A percentile compares a stretch with the other conserved stretches of the same genome.
Conservation (phyloP, 2,888 invertebrate genomes). For the Cantharis rufa region DNA sequence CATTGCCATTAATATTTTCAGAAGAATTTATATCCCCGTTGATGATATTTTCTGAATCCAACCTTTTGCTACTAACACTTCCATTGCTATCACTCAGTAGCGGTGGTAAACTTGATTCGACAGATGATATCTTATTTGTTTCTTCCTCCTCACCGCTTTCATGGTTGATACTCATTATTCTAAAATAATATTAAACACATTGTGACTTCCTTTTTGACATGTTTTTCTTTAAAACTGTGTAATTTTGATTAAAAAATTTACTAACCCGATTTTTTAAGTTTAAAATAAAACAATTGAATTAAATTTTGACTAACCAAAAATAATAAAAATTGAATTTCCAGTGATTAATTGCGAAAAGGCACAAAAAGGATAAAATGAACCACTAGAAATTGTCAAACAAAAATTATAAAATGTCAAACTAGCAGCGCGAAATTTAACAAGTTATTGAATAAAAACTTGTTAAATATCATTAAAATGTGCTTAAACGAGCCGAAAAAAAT, state of each 20-base stretch:
- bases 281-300: neutral
- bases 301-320: neutral
- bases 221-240: neutral
- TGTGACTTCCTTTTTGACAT: neutral
- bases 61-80: neutral
- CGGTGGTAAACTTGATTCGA: neutral
- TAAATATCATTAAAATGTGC: neutral
- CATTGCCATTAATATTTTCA: neutral
- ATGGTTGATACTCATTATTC: neutral
- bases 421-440: neutral
- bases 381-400: neutral
- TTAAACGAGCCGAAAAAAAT: neutral
- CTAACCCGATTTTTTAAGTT: neutral
- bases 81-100: neutral
- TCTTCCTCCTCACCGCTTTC: neutral
- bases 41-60: neutral
- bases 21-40: neutral
- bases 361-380: neutral
- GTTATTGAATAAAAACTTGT: neutral
- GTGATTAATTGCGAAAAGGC: neutral
- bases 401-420: neutral
- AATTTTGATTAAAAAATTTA: neutral
- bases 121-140: neutral
- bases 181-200: neutral
- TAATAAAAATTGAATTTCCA: neutral